Evolutionary conservation across 1,140 invertebrate species (phyloP).

Genomic region (Drosophila subpulchrella): DNA sequence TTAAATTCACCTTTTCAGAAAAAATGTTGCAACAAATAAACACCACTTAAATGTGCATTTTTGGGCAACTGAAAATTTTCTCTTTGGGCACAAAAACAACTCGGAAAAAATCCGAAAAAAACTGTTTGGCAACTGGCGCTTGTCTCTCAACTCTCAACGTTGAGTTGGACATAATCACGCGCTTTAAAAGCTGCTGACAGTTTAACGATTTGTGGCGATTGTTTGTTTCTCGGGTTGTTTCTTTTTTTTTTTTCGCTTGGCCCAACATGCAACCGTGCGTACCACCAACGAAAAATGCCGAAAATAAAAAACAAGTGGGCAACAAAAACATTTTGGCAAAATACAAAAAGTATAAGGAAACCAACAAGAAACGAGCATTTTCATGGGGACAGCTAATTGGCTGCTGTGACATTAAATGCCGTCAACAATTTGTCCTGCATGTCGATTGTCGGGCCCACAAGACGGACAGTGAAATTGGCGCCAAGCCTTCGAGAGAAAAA

Average conservation of each 20-base stretch:
- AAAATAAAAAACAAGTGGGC: conserved; percentile 32
- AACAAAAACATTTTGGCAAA: conserved; percentile 47
- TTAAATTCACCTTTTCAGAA: conserved; percentile 13
- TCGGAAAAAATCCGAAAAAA: conserved; percentile 5
- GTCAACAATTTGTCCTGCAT: conserved; percentile 82
- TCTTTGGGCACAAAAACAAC: conserved; percentile 39
- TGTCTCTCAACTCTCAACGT: conserved; percentile 47
- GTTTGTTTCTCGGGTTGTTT: conserved; percentile 63
- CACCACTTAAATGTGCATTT: conserved; percentile 52
- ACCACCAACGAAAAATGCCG: conserved; percentile 51
- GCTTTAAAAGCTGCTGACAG: conserved; percentile 81
- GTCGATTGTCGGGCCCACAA: conserved; percentile 69
- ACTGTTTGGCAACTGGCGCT: conserved; percentile 54
- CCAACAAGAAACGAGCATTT: conserved; percentile 69
- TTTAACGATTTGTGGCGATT: conserved; percentile 83
- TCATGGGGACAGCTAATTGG: conserved; percentile 80
- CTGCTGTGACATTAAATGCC: conserved; percentile 82
- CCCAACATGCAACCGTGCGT: conserved; percentile 74
- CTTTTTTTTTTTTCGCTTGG: conserved; percentile 43
- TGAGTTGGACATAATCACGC: conserved; percentile 77
- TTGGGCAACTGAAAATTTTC: conserved; percentile 75
- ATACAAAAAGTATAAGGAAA: conserved; percentile 24
- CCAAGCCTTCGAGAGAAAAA: conserved; percentile 42
- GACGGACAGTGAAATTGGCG: conserved; percentile 73
- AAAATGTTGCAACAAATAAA: conserved; percentile 46